Conservation (phyloP, 2,797 vertebrate genomes). For the Garrulus glandarius region DNA sequence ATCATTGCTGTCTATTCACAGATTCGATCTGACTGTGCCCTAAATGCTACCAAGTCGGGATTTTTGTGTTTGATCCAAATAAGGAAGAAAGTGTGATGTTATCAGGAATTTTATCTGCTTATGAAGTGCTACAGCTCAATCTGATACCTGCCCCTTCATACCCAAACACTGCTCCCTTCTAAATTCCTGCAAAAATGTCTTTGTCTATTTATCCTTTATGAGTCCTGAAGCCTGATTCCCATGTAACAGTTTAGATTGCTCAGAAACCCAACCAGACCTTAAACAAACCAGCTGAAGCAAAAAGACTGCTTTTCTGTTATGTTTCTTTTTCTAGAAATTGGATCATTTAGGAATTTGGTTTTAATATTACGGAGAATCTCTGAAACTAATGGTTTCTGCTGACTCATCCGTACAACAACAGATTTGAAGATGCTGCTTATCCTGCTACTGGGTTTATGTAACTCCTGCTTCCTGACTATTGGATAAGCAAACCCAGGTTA, state of each 20-base stretch:
- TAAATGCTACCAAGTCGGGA: background rate
- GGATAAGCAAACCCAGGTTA: conserved; percentile 29
- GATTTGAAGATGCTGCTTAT: conserved; percentile 17
- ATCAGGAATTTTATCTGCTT: background rate
- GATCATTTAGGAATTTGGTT: conserved; percentile 9
- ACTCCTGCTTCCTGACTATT: background rate
- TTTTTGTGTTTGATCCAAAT: background rate
- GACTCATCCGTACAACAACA: conserved; percentile 31
- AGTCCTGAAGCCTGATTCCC: background rate
- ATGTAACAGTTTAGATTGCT: background rate
- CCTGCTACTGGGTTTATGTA: background rate
- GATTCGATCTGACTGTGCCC: background rate
- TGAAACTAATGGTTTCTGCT: conserved; percentile 23
- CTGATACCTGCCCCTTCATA: background rate
- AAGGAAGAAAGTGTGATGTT: background rate
- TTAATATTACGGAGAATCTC: conserved; percentile 9
- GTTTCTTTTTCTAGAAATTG: background rate
- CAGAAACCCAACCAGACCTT: background rate
- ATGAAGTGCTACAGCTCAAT: background rate
- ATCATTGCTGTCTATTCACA: background rate
- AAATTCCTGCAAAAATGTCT: background rate
- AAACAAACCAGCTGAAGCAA: background rate
- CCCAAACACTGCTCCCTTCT: background rate
- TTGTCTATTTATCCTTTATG: background rate
- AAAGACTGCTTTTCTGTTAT: background rate